A percentile compares a stretch with the other conserved stretches of the same genome.
Evolutionary conservation across 2,797 vertebrate genomes (phyloP).

Genomic region (Xiphorhynchus erythropygius): DNA sequence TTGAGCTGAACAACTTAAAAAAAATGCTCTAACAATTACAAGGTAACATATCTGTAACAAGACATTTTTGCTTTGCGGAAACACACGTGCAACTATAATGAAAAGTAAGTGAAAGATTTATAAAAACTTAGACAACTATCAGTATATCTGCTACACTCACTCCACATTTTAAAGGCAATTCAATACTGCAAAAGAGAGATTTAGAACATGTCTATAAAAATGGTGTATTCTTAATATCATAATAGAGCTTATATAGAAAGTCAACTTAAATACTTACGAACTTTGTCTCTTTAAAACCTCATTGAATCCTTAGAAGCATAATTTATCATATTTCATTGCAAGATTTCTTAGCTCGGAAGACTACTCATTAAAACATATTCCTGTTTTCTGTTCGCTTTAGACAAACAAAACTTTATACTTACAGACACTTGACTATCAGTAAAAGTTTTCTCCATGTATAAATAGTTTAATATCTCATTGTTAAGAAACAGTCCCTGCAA

Average conservation of each 20-base stretch:
- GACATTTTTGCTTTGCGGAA: background rate
- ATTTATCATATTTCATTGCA: conserved; percentile 42
- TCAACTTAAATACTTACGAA: conserved; percentile 56
- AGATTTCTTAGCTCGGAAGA: conserved; percentile 29
- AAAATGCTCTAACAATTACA: background rate
- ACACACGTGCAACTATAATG: background rate
- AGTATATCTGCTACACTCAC: background rate
- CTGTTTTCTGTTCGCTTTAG: conserved; percentile 40
- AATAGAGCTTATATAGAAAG: conserved; percentile 25
- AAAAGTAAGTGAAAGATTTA: background rate
- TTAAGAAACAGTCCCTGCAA: conserved; percentile 38
- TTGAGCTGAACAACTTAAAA: background rate
- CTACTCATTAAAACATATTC: conserved; percentile 23
- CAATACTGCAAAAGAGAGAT: background rate
- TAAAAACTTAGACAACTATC: background rate
- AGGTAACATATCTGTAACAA: background rate
- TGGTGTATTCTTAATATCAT: background rate
- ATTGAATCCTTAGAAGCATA: conserved; percentile 50
- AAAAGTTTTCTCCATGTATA: conserved; percentile 75
- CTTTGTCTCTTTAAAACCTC: conserved; percentile 58
- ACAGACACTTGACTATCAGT: conserved; percentile 72
- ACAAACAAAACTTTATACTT: conserved; percentile 73
- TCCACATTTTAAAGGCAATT: background rate
- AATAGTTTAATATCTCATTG: conserved; percentile 67
- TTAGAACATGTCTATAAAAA: background rate